Evolutionary conservation across 2,113 vertebrate genomes (phyloP).

Genomic region (Dromaius novaehollandiae): DNA sequence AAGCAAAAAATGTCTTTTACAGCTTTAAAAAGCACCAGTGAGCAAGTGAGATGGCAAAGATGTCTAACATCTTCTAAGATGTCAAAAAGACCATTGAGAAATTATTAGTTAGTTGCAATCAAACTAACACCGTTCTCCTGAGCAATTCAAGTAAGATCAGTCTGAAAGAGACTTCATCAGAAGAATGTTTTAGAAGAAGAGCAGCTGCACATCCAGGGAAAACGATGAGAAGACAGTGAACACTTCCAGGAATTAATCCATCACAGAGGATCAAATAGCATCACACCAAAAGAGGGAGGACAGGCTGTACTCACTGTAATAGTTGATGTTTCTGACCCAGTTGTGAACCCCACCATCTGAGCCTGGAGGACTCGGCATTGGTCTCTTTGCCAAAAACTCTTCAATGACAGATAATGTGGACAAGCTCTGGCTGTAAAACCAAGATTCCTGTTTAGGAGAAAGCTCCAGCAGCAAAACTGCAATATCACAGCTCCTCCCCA

Average conservation of each 20-base stretch:
- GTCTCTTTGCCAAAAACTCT: conserved; percentile 91
- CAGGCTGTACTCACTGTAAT: conserved; percentile 89
- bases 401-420: conserved; percentile 97
- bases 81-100: not conserved
- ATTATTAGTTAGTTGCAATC: not conserved
- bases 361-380: conserved; percentile 79
- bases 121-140: not conserved
- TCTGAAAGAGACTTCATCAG: not conserved
- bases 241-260: not conserved
- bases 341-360: conserved; percentile 82
- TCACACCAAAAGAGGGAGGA: not conserved
- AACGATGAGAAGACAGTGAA: not conserved
- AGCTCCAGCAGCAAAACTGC: not conserved
- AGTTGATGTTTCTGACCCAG: conserved; percentile 94
- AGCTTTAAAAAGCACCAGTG: not conserved
- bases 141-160: not conserved
- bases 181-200: not conserved
- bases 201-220: not conserved
- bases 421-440: conserved; percentile 90
- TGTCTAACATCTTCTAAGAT: not conserved
- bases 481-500: not conserved
- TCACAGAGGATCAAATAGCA: not conserved
- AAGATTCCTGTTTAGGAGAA: conserved; percentile 50
- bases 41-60: not conserved
- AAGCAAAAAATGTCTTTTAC: not conserved